Base-by-base conservation (phyloP, 2,888 invertebrate species). In the Ormyrus rosae region DNA sequence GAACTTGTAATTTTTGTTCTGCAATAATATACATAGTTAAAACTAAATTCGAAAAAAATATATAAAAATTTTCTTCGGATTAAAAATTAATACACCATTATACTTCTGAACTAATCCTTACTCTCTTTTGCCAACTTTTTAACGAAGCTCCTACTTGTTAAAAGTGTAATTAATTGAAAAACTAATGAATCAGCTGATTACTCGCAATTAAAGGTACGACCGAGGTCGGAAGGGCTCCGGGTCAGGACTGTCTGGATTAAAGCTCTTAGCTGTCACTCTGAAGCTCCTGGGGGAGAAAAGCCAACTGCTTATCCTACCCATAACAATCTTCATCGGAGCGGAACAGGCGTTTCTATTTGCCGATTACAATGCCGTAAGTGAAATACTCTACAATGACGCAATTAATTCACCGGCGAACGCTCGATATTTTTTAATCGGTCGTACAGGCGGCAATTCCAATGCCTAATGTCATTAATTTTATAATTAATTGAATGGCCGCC, bases 281-380 rank as follows among this genome's bases (percentile, higher is more conserved):
- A 94, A 94, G 78, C 95, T 98, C 85, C 91, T 97, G 74, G 92
- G 93, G 50, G 94, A 96, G 89, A 94, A 94, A 50, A 95, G 96
- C 87, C 97, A 97, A 91, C 91, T 97, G 82, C 92, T 98, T 53
- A 93, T 98, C 84, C 92, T 98, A 76, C 98, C 98, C 0, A 95
- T 98, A 61, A 98, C 97, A 0, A 95, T 98, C 85, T 98, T 98
- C 91, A 97, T 97, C 84, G 98, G 98, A 0, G 94, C 98, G 48
- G 98, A 98, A 88, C 98, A 98, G 91, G 98, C 97, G 0, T 98
- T 97, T 89, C 93, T 97, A 87, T 95, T 96, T 0, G 97, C 97
- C 53, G 96, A 96, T 88, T 96, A 94, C 84, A 96, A 95, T 6
- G 94, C 95, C 84, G 96, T 95, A 91, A 92, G 92, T 91, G 83